Conservation (phyloP, 2,888 invertebrate genomes). For the Dicyrtomina minuta region DNA sequence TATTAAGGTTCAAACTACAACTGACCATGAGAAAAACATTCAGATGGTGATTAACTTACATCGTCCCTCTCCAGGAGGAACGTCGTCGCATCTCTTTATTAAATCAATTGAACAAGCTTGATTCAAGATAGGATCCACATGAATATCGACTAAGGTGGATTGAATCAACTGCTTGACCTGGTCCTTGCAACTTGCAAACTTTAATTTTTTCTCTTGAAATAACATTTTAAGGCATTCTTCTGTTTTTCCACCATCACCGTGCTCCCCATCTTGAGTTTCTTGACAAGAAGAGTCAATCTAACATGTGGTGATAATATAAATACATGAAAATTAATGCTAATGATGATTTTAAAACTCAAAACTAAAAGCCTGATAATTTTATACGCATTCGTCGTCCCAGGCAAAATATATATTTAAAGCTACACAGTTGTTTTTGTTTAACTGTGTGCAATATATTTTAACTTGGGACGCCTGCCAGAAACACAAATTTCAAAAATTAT, state of each 20-base stretch:
- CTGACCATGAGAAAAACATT: background rate
- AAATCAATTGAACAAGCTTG: conserved; percentile 68
- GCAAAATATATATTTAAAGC: too few species aligned
- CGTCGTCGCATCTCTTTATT: conserved; percentile 76
- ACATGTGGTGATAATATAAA: background rate
- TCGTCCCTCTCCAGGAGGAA: conserved; percentile 86
- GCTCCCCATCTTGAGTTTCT: conserved; percentile 54
- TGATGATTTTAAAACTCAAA: background rate
- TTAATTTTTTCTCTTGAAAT: conserved; percentile 71
- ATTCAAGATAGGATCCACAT: conserved; percentile 89
- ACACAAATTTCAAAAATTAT: too few species aligned
- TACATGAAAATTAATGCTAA: background rate
- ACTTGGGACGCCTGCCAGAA: too few species aligned
- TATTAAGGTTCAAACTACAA: too few species aligned
- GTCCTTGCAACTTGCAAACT: conserved; percentile 72
- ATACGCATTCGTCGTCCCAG: too few species aligned
- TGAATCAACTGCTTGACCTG: conserved; percentile 88
- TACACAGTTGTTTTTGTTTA: too few species aligned
- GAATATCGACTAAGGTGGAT: conserved; percentile 83
- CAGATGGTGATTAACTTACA: conserved; percentile 63
- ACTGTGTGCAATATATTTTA: too few species aligned
- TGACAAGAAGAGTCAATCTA: conserved; percentile 42
- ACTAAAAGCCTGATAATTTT: background rate
- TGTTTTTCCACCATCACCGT: conserved; percentile 66
- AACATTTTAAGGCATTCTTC: conserved; percentile 91